Percentiles rank a stretch among this genome's conserved stretches.
phyloP scores from a whole-genome alignment of 2,888 invertebrate species.

The Idaea biselata region DNA sequence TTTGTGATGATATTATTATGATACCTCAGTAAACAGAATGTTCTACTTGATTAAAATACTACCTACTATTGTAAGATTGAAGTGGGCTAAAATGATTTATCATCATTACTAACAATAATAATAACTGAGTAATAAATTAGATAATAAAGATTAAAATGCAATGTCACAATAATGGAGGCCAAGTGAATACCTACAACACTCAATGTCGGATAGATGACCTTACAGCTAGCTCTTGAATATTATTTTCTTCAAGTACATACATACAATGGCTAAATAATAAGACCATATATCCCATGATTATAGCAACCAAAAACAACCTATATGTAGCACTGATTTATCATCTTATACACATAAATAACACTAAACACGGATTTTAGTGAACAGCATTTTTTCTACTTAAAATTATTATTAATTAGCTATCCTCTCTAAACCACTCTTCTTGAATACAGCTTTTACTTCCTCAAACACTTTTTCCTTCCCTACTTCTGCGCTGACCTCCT shows the following conservation, averaged over 20 bases:
- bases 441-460: slow-evolving; percentile 77
- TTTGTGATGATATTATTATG: neutral
- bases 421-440: slow-evolving; percentile 52
- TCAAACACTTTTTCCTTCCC: slow-evolving; percentile 84
- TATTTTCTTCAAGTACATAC: neutral
- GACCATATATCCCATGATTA: neutral
- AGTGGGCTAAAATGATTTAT: neutral
- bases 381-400: slow-evolving; percentile 39
- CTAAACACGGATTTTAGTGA: slow-evolving; percentile 11
- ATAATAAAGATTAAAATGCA: neutral
- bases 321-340: slow-evolving; percentile 9
- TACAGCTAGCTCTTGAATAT: neutral
- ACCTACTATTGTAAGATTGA: neutral
- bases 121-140: neutral
- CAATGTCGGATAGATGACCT: neutral
- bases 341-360: slow-evolving; percentile 14
- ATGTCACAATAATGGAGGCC: neutral
- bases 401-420: slow-evolving; percentile 46
- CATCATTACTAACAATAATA: neutral
- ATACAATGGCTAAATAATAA: neutral
- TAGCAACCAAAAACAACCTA: neutral
- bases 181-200: neutral
- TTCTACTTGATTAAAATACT: neutral
- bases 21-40: neutral
- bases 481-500: slow-evolving; percentile 86